Percentiles rank a stretch among this genome's conserved stretches.
These are phyloP conservation scores for Pagrus major DNA, from an alignment of 2,113 vertebrate genomes.

Conservation along the genomic window DNA sequence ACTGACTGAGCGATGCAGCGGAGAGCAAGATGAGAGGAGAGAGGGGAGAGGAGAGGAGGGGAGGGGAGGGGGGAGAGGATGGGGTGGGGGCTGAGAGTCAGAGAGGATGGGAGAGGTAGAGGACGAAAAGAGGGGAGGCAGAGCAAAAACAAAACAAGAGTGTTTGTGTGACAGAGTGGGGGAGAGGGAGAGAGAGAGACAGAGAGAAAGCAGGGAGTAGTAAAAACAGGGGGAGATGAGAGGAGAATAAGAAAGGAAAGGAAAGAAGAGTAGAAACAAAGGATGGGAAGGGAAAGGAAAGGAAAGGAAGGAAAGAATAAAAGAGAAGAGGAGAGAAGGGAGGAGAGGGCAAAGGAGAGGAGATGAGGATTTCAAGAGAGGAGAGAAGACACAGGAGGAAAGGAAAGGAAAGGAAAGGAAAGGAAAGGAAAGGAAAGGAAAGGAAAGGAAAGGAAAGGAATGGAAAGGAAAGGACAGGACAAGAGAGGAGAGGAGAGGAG, in stretches of 20 bases:
- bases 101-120: conserved; percentile 45
- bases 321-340: background rate
- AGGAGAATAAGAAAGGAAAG: background rate
- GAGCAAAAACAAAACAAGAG: conserved; percentile 50
- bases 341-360: background rate
- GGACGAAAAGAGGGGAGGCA: conserved; percentile 38
- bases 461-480: conserved; percentile 47
- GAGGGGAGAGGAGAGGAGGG: conserved; percentile 7
- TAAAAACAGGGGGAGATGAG: conserved; percentile 3
- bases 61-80: background rate
- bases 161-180: background rate
- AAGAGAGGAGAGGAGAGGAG: background rate
- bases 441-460: background rate
- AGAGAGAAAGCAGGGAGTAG: background rate
- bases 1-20: conserved; percentile 77
- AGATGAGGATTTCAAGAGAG: background rate
- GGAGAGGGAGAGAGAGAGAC: conserved; percentile 15
- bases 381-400: background rate
- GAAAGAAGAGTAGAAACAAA: too few relatives aligned
- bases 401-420: background rate
- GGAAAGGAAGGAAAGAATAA: background rate
- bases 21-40: conserved; percentile 66
- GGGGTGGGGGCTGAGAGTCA: background rate
- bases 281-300: background rate
- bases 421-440: background rate